Evolutionary conservation across 2,888 invertebrate species (phyloP).

Genomic region (Osedax fenrisi): DNA sequence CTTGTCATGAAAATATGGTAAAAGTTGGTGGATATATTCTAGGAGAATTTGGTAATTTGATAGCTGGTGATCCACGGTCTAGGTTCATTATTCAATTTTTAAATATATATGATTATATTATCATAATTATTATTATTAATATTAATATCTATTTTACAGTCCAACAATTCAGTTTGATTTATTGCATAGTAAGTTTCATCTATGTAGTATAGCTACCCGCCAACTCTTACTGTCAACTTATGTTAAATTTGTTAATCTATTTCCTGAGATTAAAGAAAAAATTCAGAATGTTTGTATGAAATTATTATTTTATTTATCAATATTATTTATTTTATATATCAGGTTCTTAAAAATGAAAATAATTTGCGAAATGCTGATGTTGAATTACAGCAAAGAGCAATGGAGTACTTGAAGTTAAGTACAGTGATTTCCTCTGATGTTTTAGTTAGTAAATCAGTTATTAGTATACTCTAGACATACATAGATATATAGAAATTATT

Average conservation of each 20-base stretch:
- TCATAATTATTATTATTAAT: neutral
- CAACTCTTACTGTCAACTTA: conserved; percentile 91
- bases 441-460: conserved; percentile 57
- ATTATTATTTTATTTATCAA: neutral
- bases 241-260: conserved; percentile 96
- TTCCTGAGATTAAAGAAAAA: conserved; percentile 89
- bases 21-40: conserved; percentile 98
- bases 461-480: too few relatives aligned
- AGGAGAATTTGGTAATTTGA: conserved; percentile 68
- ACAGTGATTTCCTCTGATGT: conserved; percentile 92
- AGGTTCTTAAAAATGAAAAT: conserved; percentile 57
- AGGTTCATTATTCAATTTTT: conserved; percentile 44
- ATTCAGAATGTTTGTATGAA: conserved; percentile 90
- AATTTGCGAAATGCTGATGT: conserved; percentile 94
- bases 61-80: conserved; percentile 92
- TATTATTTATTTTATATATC: neutral
- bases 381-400: conserved; percentile 90
- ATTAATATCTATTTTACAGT: conserved; percentile 53
- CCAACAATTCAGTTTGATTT: conserved; percentile 94
- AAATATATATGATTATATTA: neutral
- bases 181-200: conserved; percentile 92
- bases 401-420: conserved; percentile 89
- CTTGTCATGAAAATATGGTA: conserved; percentile 99
- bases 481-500: too few relatives aligned
- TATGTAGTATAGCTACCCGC: conserved; percentile 90